Base-by-base conservation (phyloP, 2,113 vertebrate genomes). In the Donacobius atricapilla region DNA sequence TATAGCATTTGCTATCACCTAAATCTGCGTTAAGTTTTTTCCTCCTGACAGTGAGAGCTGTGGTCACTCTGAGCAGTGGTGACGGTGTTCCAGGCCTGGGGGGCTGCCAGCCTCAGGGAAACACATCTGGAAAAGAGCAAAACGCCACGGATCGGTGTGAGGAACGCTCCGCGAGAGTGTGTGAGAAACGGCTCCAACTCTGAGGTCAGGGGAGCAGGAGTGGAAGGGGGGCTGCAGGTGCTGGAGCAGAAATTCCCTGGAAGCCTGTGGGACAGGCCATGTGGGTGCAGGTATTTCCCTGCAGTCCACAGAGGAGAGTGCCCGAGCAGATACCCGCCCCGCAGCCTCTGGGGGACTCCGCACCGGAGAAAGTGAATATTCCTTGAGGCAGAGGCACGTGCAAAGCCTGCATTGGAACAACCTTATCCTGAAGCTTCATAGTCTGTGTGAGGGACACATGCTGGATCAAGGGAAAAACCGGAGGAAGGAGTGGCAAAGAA, bases 371-470 rank as follows among this genome's bases (percentile, higher is more conserved):
- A 21, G 33, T 12, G 17, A 37, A 9, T 85, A 8, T 30, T 77
- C 18, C 9, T 22, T 50, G 44, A 58, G 45, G 54, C 24, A 64
- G 30, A 21, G 63, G 8, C 63, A 16, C 0, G 0, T n/a, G n/a
- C 24, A 58, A 45, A 68, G 10, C 21, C 15, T 21, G 6, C 1
- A 2, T 1, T 23, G 47, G 31, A 78, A 28, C 22, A 42, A 15
- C 4, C 12, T 48, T 68, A 15, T 15, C 14, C 50, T 37, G 58
- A 65, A 56, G 33, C 13, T 70, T 35, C 83, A 37, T 44, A 30
- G 22, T 27, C 40, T 37, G 12, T 69, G 33, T 42, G 47, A 88
- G 53, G 57, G 17, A 23, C 18, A 13, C 5, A 6, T 0, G 6
- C 51, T 61, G 42, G n/a, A 75, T 30, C 15, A 51, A 50, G 23